Evolutionary conservation across 2,113 vertebrate genomes (phyloP).

Genomic region (Saccopteryx leptura): DNA sequence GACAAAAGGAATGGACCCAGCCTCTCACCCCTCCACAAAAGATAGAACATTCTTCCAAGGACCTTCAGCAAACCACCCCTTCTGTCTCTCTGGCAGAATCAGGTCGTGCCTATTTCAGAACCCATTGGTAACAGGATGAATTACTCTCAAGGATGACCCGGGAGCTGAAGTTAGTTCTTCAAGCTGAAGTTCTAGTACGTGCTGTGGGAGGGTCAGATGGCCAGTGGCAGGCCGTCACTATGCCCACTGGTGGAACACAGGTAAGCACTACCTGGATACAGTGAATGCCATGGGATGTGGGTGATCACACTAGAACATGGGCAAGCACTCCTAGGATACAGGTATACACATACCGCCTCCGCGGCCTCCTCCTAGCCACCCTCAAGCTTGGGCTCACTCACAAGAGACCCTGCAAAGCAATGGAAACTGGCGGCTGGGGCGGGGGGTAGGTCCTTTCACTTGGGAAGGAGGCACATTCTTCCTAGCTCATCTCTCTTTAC

Average conservation of each 20-base stretch:
- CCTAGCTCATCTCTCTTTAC: rapidly evolving
- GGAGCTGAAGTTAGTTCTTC: not conserved
- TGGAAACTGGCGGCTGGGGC: rapidly evolving
- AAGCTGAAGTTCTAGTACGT: not conserved
- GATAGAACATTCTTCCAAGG: not conserved
- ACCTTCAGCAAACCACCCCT: not conserved
- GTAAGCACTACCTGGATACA: not conserved
- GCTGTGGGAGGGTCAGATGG: not conserved
- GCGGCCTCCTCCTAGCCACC: not conserved
- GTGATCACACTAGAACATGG: too few relatives aligned
- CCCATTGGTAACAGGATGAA: not conserved
- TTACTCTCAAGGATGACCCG: not conserved
- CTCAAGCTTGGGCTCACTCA: not conserved
- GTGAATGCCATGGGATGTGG: not conserved
- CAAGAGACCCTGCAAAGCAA: not conserved
- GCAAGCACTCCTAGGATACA: not conserved
- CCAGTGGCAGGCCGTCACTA: rapidly evolving
- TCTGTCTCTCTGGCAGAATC: not conserved
- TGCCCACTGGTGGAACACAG: rapidly evolving
- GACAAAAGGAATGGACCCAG: not conserved
- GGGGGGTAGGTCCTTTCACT: not conserved
- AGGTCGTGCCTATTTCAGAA: not conserved
- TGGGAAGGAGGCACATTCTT: too few relatives aligned
- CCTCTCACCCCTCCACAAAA: not conserved
- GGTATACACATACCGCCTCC: rapidly evolving